These are phyloP conservation scores for Podabrus alpinus DNA, from an alignment of 2,888 invertebrate genomes.

Conservation along the genomic window DNA sequence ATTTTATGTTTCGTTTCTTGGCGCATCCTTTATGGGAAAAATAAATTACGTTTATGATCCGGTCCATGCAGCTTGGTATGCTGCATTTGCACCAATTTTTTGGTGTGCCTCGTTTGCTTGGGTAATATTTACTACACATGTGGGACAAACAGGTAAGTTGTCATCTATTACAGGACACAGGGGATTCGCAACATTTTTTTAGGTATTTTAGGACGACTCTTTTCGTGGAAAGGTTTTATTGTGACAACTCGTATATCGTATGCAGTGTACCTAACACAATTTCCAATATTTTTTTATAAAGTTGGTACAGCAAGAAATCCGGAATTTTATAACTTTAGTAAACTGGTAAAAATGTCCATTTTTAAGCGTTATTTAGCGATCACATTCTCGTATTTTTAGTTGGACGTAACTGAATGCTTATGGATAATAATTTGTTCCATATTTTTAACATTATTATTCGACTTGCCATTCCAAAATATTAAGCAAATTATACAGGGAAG, in stretches of 20 bases:
- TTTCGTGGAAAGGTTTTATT: constrained; percentile 65
- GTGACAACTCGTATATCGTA: constrained; percentile 72
- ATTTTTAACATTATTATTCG: not conserved
- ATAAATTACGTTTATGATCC: constrained; percentile 66
- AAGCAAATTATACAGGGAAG: not conserved
- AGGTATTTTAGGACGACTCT: constrained; percentile 61
- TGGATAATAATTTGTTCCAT: not conserved
- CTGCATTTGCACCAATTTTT: constrained; percentile 70
- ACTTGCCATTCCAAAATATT: constrained; percentile 3
- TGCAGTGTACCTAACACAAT: constrained; percentile 71
- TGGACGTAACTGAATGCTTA: constrained; percentile 8
- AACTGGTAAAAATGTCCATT: constrained; percentile 57
- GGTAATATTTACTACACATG: constrained; percentile 67
- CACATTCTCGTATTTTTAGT: constrained; percentile 1
- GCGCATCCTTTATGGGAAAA: constrained; percentile 68
- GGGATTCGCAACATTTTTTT: constrained; percentile 24
- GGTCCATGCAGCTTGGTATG: constrained; percentile 68
- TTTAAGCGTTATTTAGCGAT: not conserved
- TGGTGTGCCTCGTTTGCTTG: constrained; percentile 72
- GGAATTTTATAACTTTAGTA: constrained; percentile 61
- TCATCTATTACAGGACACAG: not conserved
- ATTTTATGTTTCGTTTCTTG: constrained; percentile 61
- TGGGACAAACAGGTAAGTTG: constrained; percentile 61
- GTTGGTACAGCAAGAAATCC: constrained; percentile 65
- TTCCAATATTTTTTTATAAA: constrained; percentile 72